Base-by-base conservation (phyloP, 30 jellyfish, hydroid and myxozoan genomes). In the Aurelia coerulea region DNA sequence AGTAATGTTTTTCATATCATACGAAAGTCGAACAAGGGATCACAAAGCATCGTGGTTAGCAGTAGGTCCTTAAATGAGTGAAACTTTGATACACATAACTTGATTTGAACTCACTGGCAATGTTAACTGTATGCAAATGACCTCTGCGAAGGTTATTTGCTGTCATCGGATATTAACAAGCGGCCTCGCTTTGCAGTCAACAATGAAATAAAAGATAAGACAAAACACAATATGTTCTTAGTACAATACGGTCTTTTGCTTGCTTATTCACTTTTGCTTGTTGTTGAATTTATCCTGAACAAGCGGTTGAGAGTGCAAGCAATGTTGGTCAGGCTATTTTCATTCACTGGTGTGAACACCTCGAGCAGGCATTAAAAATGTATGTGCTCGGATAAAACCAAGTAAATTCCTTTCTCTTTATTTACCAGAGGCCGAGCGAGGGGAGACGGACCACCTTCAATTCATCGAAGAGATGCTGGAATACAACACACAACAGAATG, bases 201-300 rank as follows among this genome's bases (percentile, higher is more conserved):
- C 64, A 42, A 77, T 59, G 54, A 77, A 62, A 59, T 75, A 33
- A 63, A 77, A 77, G 64, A 62, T 18, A 14, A 62, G 31, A 77
- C 87, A 77, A 77, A 51, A 7, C 56, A 46, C 56, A 46, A 46
- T 46, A 46, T 46, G 56, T 7, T 46, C 56, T 46, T 6, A 0
- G 56, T 6, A 46, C 56, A 46, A 46, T 46, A 9, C 56, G 15
- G 13, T 46, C 56, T 46, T 42, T 46, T 46, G 56, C 56, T 46
- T 46, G 75, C 86, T 74, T 62, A 77, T 77, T 77, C 75, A 77
- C 41, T 64, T 77, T 77, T 77, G 87, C 87, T 77, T 77, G 87
- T 77, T 77, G 77, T 56, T 60, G 87, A 59, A 77, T 77, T 62
- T 52, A 65, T 39, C 16, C 67, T 15, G 32, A 59, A 46, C 77